Evolutionary conservation across 2,113 vertebrate genomes (phyloP), one percentile per base, ranked within the genome.

Genomic region (Anas platyrhynchos): DNA sequence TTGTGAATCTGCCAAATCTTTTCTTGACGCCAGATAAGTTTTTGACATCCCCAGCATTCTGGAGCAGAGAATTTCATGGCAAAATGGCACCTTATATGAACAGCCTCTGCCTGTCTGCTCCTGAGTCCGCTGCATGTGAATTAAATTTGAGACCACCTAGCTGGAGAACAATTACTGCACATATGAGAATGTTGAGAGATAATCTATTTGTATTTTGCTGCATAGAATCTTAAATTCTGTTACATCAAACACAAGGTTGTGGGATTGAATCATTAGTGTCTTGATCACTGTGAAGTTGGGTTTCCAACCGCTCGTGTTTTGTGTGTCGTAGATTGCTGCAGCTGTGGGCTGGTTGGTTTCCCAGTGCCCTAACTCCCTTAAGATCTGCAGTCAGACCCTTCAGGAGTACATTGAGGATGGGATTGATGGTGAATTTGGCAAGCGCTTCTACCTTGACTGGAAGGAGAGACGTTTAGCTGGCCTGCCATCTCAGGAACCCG

Each of bases 341-440:
- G 98, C 99, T 2, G 91, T 99, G 46, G 69, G 95, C 38, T 99
- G 99, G 99, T 98, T 99, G 68, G 80, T 98, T 21, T 96, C 98
- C 32, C 98, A 85, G 21, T 98, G 98, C 21, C 98, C 98, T 2
- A 71, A 91, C 2, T 88, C 97, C 65, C 80, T 97, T 23, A 95
- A 97, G 6, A 98, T 99, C 26, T 97, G 98, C 96, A 99, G 98
- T 76, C 98, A 98, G 94, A 98, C 98, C 18, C 98, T 99, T 80
- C 96, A 92, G 55, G 98, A 99, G 91, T 98, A 98, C 1, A 83
- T 99, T 0, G 99, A 99, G 88, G 94, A 98, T 48, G 98, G 97
- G 6, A 25, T 99, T 22, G 98, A 98, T 56, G 94, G 61, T 2
- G 98, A 99, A 79, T 99, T 99, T 88, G 98, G 97, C 12, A 89